These are phyloP conservation scores for Portunus trituberculatus DNA, from an alignment of 1,140 invertebrate genomes.

Conservation along the genomic window DNA sequence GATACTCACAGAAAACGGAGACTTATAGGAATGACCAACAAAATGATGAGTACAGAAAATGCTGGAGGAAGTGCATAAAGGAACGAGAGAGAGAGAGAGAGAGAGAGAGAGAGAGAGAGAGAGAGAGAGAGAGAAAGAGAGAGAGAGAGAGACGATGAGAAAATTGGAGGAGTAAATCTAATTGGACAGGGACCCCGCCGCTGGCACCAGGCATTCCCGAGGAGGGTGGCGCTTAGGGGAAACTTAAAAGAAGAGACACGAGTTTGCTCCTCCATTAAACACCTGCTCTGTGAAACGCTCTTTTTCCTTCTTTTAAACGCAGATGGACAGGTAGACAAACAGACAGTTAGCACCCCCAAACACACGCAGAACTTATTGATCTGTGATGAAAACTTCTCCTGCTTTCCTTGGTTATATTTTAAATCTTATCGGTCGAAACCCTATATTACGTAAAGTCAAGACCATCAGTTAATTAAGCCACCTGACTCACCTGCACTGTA, in stretches of 20 bases:
- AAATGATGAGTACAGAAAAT: neutral
- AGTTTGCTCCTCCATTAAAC: neutral
- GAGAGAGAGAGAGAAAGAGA: constrained; percentile 4
- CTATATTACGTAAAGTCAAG: too few relatives aligned
- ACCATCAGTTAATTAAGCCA: too few relatives aligned
- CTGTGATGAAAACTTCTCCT: too few relatives aligned
- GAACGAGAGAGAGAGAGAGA: too few relatives aligned
- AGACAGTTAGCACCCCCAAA: neutral
- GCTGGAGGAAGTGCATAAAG: neutral
- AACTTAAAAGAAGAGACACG: neutral
- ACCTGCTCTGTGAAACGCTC: neutral
- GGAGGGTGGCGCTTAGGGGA: neutral
- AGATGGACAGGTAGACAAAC: neutral
- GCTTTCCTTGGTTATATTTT: too few relatives aligned
- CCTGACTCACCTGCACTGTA: too few relatives aligned
- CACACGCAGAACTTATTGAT: neutral
- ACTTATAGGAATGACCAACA: neutral
- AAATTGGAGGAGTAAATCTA: constrained; percentile 23
- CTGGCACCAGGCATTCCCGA: neutral
- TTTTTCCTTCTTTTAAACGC: neutral
- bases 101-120: too few relatives aligned
- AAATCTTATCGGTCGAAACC: too few relatives aligned
- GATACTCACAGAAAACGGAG: neutral
- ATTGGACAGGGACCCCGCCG: neutral
- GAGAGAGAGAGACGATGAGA: neutral